Percentiles rank a stretch among this genome's conserved stretches.
Conservation (phyloP, 2,797 vertebrate genomes). For the Hemibagrus guttatus region DNA sequence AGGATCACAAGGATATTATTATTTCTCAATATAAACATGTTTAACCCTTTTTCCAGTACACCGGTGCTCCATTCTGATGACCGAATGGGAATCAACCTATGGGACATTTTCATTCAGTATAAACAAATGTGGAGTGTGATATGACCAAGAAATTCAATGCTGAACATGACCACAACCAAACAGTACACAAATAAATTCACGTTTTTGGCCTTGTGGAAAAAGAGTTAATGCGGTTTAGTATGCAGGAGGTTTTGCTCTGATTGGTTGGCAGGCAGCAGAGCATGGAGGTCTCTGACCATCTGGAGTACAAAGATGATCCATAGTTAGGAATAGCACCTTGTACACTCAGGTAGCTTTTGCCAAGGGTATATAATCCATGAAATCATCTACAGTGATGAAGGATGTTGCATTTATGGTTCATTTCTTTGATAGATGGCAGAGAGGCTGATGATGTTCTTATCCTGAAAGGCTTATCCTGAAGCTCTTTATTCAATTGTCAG, state of each 20-base stretch:
- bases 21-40: not conserved
- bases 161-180: no score
- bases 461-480: not conserved
- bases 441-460: not conserved
- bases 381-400: not conserved
- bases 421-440: constrained; percentile 1
- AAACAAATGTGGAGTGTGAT: no score
- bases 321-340: not conserved
- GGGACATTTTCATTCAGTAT: no score
- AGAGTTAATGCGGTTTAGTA: not conserved
- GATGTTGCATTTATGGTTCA: not conserved
- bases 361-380: not conserved
- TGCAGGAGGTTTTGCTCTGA: not conserved
- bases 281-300: not conserved
- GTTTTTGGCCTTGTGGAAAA: no score
- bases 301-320: not conserved
- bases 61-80: no score
- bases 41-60: no score
- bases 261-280: not conserved
- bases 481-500: not conserved
- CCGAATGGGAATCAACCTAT: no score
- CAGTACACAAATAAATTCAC: no score
- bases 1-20: not conserved
- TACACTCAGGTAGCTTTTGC: not conserved
- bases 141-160: no score